Conservation (phyloP, 2,113 vertebrate species). For the Acrocephalus kingi region DNA sequence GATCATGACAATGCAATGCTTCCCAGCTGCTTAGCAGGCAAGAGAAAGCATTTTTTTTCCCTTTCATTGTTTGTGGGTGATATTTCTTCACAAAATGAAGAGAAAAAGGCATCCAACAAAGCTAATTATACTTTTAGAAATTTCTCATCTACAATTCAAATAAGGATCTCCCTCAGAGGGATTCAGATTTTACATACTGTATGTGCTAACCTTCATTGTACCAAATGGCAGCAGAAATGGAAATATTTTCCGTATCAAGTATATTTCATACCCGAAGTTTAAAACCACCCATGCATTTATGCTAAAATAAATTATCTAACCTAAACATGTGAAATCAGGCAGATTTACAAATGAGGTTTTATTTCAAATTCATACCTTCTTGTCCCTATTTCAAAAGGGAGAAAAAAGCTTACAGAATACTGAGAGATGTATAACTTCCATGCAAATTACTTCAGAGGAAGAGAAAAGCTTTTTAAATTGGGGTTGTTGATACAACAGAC, state of each 20-base stretch:
- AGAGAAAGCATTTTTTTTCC: neutral
- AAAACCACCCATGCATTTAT: slow-evolving; percentile 26
- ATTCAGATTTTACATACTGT: slow-evolving; percentile 32
- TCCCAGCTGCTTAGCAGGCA: neutral
- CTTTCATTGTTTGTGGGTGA: neutral
- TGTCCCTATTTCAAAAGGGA: neutral
- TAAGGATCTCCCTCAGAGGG: slow-evolving; percentile 40
- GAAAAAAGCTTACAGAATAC: neutral
- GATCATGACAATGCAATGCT: neutral
- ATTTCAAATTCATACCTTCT: neutral
- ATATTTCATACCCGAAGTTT: slow-evolving; percentile 6
- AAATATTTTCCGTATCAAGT: slow-evolving; percentile 49
- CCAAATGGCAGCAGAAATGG: slow-evolving; percentile 11
- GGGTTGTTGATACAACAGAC: neutral
- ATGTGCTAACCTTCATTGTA: slow-evolving; percentile 29
- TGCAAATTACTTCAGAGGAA: neutral
- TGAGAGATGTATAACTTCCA: neutral
- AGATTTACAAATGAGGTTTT: slow-evolving; percentile 3
- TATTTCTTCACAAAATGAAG: neutral
- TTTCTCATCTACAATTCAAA: slow-evolving; percentile 60
- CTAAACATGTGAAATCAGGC: neutral
- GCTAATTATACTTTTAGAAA: slow-evolving; percentile 64
- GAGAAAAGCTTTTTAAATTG: neutral
- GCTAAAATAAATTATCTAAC: neutral
- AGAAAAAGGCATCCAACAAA: slow-evolving; percentile 21